Base-by-base conservation (phyloP, 2,888 invertebrate genomes). In the Latheticus oryzae region DNA sequence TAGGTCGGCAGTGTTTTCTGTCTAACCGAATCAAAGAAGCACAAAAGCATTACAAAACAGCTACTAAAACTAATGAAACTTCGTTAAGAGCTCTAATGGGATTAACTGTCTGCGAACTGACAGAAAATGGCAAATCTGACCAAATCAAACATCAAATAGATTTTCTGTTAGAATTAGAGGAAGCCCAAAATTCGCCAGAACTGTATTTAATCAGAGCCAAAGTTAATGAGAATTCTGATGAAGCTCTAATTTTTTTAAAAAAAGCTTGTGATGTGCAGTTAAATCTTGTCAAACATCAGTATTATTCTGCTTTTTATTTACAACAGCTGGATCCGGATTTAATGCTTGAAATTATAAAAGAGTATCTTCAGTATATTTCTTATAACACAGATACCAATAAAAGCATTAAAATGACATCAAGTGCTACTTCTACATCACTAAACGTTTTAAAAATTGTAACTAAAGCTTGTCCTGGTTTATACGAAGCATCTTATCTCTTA, bases 141-240 rank as follows among this genome's bases (percentile, higher is more conserved):
- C 87, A 91, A 70, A 88, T 93, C 0, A 84, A 87, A 5, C 91
- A 94, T 67, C 96, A 97, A 78, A 82, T 97, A 21, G 91, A 95
- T 67, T 87, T 95, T 68, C 80, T 97, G 1, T 85, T 87, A 73
- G 93, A 95, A 78, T 81, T 91, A 12, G 89, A 92, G 77, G 87
- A 87, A 65, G 84, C 87, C 5, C 81, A 84, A 3, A 83, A 83
- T 32, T 86, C 87, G 54, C 82, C 90, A 9, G 79, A 90, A 30
- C 73, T 91, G 2, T 79, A 88, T 26, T 84, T 87, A 58, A 80
- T 93, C 73, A 86, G 87, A 5, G 88, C 91, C 1, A 87, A 87
- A 73, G 78, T 87, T 12, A 80, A 82, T 63, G 77, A 79, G 0
- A 83, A 83, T 45, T 82, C 83, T 60, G 77, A 80, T 4, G 82